Base-by-base conservation (phyloP, 2,888 invertebrate genomes). In the Neelides folsomi region DNA sequence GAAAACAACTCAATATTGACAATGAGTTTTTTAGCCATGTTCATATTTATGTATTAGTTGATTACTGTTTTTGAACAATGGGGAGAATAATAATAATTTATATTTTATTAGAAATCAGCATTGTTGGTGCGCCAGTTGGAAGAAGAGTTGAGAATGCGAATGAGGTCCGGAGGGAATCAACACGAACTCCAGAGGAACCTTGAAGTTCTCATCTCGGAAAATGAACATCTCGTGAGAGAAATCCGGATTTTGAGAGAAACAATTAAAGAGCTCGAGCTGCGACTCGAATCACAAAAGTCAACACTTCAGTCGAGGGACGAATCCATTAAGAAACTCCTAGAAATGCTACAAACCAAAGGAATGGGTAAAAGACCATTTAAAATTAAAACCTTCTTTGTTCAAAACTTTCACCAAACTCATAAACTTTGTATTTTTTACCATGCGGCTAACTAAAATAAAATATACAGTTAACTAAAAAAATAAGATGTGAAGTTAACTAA, bases 231-330 rank as follows among this genome's bases (percentile, higher is more conserved):
- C 66, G 86, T 86, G 66, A 79, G 92, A 66, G 92, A 92, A 75
- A 88, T 90, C 65, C 86, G 88, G 62, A 88, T 92, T 71, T 77
- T 93, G 65, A 79, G 90, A 58, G 92, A 93, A 70, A 92, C 92
- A 54, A 89, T 92, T 70, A 92, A 90, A 81, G 94, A 95, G 75
- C 77, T 95, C 73, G 95, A 95, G 74, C 76, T 95, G 68, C 81
- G 95, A 67, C 90, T 94, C 68, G 95, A 95, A 73, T 93, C 94
- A 35, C 95, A 97, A 74, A 95, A 95, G 73, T 94, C 95, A 75
- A 97, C 95, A 43, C 76, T 97, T 64, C 85, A 86, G 69, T 92
- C 95, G 45, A 79, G 95, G 66, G 95, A 97, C 74, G 95, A 95
- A 70, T 94, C 93, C 73, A 95, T 97, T 71, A 95, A 95, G 76